Base-by-base conservation (phyloP, 2,888 invertebrate genomes). In the Hesperia comma region DNA sequence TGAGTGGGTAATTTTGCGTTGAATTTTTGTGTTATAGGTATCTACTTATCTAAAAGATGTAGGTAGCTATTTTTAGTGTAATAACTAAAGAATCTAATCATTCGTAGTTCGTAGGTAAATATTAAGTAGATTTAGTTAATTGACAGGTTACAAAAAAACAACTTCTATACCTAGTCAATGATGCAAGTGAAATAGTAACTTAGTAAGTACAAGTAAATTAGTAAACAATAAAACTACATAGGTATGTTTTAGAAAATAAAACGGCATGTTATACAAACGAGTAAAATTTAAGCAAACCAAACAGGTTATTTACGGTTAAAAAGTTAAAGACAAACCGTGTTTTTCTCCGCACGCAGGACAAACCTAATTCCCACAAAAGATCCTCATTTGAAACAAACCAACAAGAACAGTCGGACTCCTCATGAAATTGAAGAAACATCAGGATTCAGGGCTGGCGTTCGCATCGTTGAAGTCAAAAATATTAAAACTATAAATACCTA, bases 311-410 rank as follows among this genome's bases (percentile, higher is more conserved):
- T 10, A 51, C 6, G 14, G 12, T 51, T 53, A 53, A 49, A 10
- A 49, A 19, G 19, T 19, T 46, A 46, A 46, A 46, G 46, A 46
- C 43, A 49, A 19, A 19, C 12, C 49, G 6, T 15, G 5, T 7
- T 19, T 49, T 49, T 49, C 3, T 49, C 51, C 10, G 2, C 7
- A 51, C 14, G 14, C 1, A 6, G 14, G 12, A 6, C 33, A 32
- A 49, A 67, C 71, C 77, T 71, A 77, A 80, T 83, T 76, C 74
- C 74, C 74, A 74, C 76, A 74, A 72, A 78, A 75, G 79, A 77
- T 26, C 72, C 64, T 63, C 73, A 82, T 82, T 82, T 79, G 81
- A 26, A 33, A 46, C 46, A 46, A 60, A 60, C 58, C 4, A 60
- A 49, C 10, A 60, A 60, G 32, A 58, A 58, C 17, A 49, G 46